Evolutionary conservation across 2,113 vertebrate genomes (phyloP), one percentile per base, ranked within the genome.

Genomic region (Cryptomyrus ogoouensis): DNA sequence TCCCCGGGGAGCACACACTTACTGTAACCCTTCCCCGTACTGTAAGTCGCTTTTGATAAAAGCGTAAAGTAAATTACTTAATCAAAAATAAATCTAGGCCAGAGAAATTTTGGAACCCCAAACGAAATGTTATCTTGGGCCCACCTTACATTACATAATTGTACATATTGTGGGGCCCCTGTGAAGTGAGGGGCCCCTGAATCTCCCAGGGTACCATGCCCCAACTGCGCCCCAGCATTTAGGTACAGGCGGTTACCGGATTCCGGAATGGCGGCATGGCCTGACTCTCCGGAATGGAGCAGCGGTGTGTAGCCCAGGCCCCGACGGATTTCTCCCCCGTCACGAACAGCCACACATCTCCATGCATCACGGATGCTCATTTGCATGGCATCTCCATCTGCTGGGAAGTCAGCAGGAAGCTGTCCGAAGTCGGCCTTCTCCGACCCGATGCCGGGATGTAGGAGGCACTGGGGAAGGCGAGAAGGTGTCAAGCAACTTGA

Each of bases 401-500:
- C 47, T 56, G 52, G 83, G 88, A 42, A 56, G 53, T 74, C 46
- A 89, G 87, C 83, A 91, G 91, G 83, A 91, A 90, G 92, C 74
- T 17, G 90, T 52, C 53, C 83, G 77, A 80, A 17, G 56, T 39
- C 74, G 13, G 15, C n/a, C 35, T 42, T 80, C 35, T 80, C 74
- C 35, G 35, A 42, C 5, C 31, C 5, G 27, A 74, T 17, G 3
- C 31, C 12, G 13, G 70, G 52, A 1, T 5, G 21, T 0, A 89
- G 85, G 89, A 80, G 88, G 49, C 53, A 89, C 50, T 21, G 88
- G 89, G 42, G 46, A 58, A n/a, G 39, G 91, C 90, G 92, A 94
- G 93, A 92, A 90, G 91, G 92, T 94, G 94, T 93, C 95, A 95
- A 94, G 95, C 93, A 92, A 93, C 89, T 84, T 90, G 93, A 92